Percentiles rank a stretch among this genome's conserved stretches.
phyloP scores from a whole-genome alignment of 1,140 invertebrate genomes.

The Tetramorium alpestre region DNA sequence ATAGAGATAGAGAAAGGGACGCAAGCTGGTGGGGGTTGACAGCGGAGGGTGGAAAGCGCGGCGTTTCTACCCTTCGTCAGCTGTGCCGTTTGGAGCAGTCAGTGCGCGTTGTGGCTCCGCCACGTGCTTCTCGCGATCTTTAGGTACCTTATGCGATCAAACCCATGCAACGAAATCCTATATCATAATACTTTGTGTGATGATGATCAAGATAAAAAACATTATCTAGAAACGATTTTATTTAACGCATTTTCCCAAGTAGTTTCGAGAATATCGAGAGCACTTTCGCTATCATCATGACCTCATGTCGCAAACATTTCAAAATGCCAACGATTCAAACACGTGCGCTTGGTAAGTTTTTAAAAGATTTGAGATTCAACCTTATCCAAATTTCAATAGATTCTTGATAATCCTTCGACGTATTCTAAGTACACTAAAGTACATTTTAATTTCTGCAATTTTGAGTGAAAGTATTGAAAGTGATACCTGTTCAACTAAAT shows the following conservation, averaged over 20 bases:
- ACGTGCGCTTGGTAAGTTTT: conserved; percentile 18
- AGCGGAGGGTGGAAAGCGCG: conserved; percentile 60
- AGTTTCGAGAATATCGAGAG: not conserved
- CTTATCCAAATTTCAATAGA: not conserved
- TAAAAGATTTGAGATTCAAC: not conserved
- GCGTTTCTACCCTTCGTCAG: conserved; percentile 78
- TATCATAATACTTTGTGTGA: not conserved
- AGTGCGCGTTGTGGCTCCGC: conserved; percentile 82
- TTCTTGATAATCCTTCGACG: not conserved
- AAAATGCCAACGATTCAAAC: not conserved
- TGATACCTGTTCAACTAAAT: not conserved
- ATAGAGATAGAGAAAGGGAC: conserved; percentile 49
- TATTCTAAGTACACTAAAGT: not conserved
- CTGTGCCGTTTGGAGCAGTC: conserved; percentile 79
- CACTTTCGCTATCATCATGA: not conserved
- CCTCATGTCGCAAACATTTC: not conserved
- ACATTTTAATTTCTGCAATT: not conserved
- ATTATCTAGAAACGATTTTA: not conserved
- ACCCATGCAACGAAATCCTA: not conserved
- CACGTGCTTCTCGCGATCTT: conserved; percentile 81
- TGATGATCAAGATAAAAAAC: not conserved
- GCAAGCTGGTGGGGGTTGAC: conserved; percentile 70
- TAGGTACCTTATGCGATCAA: not conserved
- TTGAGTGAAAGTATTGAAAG: not conserved
- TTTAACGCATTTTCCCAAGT: not conserved